Conservation (phyloP, 2,113 vertebrate species). For the Seriola rivoliana region DNA sequence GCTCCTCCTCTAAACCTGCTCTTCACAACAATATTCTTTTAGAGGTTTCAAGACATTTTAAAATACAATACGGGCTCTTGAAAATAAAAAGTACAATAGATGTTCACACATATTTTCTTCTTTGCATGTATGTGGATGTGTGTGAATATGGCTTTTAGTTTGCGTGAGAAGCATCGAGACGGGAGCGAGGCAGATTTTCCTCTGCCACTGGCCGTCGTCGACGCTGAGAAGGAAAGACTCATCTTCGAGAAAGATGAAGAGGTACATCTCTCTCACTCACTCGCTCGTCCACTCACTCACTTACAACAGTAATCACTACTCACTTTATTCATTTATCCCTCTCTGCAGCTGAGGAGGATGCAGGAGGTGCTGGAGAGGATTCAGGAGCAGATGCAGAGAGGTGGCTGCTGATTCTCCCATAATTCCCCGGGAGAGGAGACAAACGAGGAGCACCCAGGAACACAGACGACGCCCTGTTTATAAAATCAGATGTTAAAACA, state of each 20-base stretch:
- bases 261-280: slow-evolving; percentile 77
- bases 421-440: background rate
- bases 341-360: slow-evolving; percentile 88
- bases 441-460: background rate
- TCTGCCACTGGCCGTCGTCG: slow-evolving; percentile 87
- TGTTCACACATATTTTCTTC: background rate
- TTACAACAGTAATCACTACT: background rate
- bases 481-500: background rate
- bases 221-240: slow-evolving; percentile 89
- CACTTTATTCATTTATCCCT: slow-evolving; percentile 2
- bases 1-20: too few species aligned
- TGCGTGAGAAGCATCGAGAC: slow-evolving; percentile 80
- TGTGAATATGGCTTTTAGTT: slow-evolving; percentile 82
- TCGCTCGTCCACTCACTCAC: background rate
- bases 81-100: too few species aligned
- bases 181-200: slow-evolving; percentile 90
- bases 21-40: too few species aligned
- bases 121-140: background rate
- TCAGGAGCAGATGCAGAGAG: slow-evolving; percentile 90
- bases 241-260: slow-evolving; percentile 95
- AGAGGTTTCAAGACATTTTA: too few species aligned
- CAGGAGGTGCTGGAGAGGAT: slow-evolving; percentile 95
- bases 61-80: too few species aligned
- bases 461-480: background rate
- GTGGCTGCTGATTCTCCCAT: slow-evolving; percentile 53